Percentiles rank a stretch among this genome's conserved stretches.
Evolutionary conservation across 2,797 vertebrate species (phyloP).

Genomic region (Poliocrania exsul): DNA sequence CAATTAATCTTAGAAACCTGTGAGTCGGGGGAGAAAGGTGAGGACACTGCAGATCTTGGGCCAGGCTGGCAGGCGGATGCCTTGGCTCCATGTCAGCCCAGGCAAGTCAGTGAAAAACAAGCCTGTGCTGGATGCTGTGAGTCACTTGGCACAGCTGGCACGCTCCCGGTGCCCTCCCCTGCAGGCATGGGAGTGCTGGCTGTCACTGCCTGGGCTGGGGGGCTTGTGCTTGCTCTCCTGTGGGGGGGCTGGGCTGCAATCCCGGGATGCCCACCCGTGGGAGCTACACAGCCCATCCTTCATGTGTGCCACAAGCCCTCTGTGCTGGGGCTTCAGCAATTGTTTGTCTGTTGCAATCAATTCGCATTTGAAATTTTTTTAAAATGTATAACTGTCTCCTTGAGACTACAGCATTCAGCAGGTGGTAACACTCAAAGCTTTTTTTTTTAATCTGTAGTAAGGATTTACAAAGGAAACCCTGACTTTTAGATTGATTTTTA

Average conservation of each 20-base stretch:
- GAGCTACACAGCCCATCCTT: fast-evolving
- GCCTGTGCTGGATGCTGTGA: background rate
- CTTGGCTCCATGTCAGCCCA: slow-evolving; percentile 1
- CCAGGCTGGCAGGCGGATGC: background rate
- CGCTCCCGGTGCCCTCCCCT: fast-evolving
- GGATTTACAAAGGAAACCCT: slow-evolving; percentile 71
- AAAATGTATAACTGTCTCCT: slow-evolving; percentile 1
- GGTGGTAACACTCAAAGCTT: slow-evolving; percentile 27
- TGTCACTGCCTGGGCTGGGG: fast-evolving
- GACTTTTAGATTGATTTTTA: slow-evolving; percentile 77
- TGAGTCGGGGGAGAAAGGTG: background rate
- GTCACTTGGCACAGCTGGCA: background rate
- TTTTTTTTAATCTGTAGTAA: slow-evolving; percentile 13
- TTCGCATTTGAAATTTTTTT: background rate
- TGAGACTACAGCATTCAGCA: background rate
- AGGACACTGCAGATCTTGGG: slow-evolving; percentile 44
- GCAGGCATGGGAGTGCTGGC: background rate
- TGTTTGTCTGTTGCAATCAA: background rate
- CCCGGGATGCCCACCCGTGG: fast-evolving
- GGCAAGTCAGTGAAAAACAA: background rate
- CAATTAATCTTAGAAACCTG: slow-evolving; percentile 45
- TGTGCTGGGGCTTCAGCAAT: fast-evolving
- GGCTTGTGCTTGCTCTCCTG: fast-evolving
- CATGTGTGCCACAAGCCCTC: fast-evolving
- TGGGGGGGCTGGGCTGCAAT: background rate